Percentiles rank a stretch among this genome's conserved stretches.
Conservation (phyloP, 2,113 vertebrate species). For the Ophthalmolycus amberensis region DNA sequence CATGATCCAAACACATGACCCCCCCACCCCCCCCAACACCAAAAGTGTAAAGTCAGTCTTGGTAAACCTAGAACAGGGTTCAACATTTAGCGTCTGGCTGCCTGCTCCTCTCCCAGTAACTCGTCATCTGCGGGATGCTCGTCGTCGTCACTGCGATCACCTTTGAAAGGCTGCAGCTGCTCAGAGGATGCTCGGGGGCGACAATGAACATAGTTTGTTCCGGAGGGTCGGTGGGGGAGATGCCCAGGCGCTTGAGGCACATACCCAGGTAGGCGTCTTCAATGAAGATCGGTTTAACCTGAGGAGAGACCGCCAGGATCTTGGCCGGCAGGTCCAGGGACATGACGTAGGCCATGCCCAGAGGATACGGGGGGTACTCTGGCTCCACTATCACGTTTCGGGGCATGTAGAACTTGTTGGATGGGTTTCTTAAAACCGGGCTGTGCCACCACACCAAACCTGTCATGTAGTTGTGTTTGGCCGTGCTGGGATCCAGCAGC, state of each 20-base stretch:
- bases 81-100: slow-evolving; percentile 27
- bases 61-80: not conserved
- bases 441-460: slow-evolving; percentile 92
- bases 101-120: slow-evolving; percentile 62
- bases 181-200: slow-evolving; percentile 24
- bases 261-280: slow-evolving; percentile 86
- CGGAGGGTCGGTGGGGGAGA: slow-evolving; percentile 61
- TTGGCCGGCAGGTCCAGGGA: slow-evolving; percentile 91
- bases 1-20: no score
- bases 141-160: slow-evolving; percentile 61
- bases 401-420: slow-evolving; percentile 91
- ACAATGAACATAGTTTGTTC: slow-evolving; percentile 45
- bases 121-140: slow-evolving; percentile 24
- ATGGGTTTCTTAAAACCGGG: slow-evolving; percentile 87
- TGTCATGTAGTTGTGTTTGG: slow-evolving; percentile 88
- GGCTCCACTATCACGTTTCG: slow-evolving; percentile 84
- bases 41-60: no score
- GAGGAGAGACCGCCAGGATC: slow-evolving; percentile 86
- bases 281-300: slow-evolving; percentile 89
- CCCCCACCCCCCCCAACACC: no score
- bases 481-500: slow-evolving; percentile 83
- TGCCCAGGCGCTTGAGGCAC: slow-evolving; percentile 73
- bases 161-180: slow-evolving; percentile 65
- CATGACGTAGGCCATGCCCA: slow-evolving; percentile 93
- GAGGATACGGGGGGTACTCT: slow-evolving; percentile 92